Evolutionary conservation across 2,888 invertebrate genomes (phyloP).

Genomic region (Proisotoma minuta): DNA sequence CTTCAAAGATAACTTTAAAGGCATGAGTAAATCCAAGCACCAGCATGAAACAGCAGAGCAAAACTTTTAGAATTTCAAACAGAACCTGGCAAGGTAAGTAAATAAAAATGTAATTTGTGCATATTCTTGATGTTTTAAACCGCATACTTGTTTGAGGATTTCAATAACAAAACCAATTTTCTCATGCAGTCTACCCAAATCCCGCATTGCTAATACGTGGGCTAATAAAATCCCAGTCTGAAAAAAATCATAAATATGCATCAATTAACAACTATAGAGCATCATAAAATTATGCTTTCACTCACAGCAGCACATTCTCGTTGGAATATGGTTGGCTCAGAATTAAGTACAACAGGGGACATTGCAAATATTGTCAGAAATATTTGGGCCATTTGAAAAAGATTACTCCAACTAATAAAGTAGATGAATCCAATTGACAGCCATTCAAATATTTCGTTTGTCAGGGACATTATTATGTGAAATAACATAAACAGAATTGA

Average conservation of each 20-base stretch:
- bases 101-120: not conserved
- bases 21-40: constrained; percentile 27
- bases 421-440: constrained; percentile 20
- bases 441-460: constrained; percentile 27
- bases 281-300: not conserved
- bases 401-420: constrained; percentile 20
- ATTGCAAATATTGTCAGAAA: constrained; percentile 22
- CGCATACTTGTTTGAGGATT: constrained; percentile 20
- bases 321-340: constrained; percentile 19
- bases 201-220: constrained; percentile 27
- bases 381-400: constrained; percentile 22
- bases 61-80: constrained; percentile 24
- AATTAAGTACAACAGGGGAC: constrained; percentile 8
- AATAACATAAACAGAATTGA: constrained; percentile 21
- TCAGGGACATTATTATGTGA: constrained; percentile 21
- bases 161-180: constrained; percentile 29
- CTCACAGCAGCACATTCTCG: constrained; percentile 27
- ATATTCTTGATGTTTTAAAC: not conserved
- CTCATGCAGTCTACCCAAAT: constrained; percentile 26
- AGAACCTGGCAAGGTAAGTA: constrained; percentile 8
- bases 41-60: constrained; percentile 26
- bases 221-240: constrained; percentile 27
- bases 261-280: not conserved
- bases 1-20: constrained; percentile 29
- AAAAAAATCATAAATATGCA: not conserved